Conservation (phyloP, 2,888 invertebrate genomes). For the Callinectes sapidus region DNA sequence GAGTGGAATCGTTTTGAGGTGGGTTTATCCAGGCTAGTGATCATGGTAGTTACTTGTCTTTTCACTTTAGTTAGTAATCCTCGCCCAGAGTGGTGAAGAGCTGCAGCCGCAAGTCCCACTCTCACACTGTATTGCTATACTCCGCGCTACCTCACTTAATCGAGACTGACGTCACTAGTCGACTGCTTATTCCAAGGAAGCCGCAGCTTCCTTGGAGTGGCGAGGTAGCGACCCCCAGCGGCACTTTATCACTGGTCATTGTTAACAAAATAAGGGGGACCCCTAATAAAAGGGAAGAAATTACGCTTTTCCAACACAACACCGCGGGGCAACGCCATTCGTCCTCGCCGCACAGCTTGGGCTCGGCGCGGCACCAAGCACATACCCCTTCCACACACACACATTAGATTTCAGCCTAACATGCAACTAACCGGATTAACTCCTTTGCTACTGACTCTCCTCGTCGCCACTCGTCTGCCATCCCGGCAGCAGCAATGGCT, state of each 20-base stretch:
- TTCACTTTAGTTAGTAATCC: neutral
- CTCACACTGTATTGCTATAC: neutral
- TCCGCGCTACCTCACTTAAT: neutral
- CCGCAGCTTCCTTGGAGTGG: neutral
- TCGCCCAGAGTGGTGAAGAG: neutral
- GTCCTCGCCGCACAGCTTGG: neutral
- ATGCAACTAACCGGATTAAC: neutral
- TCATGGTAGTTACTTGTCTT: neutral
- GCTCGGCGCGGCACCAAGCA: neutral
- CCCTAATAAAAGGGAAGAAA: neutral
- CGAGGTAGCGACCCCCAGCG: neutral
- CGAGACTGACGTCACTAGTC: neutral
- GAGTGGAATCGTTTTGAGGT: too few species aligned
- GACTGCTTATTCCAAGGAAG: neutral
- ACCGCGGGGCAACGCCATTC: neutral
- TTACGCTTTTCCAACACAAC: neutral
- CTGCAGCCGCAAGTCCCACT: neutral
- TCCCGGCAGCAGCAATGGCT: neutral
- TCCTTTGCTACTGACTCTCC: neutral
- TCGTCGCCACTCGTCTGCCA: neutral
- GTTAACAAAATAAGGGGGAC: slow-evolving; percentile 26
- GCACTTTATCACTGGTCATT: slow-evolving; percentile 11
- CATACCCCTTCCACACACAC: neutral
- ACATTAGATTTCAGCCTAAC: neutral
- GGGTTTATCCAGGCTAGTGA: neutral